Conservation (phyloP, 2,113 vertebrate species). For the Hiodon alosoides region DNA sequence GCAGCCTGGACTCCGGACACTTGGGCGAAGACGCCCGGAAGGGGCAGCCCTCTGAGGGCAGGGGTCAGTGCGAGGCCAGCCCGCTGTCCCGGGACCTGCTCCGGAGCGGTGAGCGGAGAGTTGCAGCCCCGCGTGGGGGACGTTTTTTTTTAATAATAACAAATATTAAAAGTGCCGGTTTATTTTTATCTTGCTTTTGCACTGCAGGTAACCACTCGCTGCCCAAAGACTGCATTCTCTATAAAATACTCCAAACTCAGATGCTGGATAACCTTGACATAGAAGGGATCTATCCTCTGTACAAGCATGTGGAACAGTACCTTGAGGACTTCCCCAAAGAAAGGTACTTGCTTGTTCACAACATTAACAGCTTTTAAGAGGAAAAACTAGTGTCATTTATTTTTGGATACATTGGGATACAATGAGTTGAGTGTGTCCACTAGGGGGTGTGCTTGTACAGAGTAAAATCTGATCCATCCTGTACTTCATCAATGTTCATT, state of each 20-base stretch:
- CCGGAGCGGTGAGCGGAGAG: constrained; percentile 67
- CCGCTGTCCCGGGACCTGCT: constrained; percentile 70
- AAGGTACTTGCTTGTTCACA: constrained; percentile 61
- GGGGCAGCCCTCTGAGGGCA: constrained; percentile 57
- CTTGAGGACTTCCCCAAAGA: constrained; percentile 87
- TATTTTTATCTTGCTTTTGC: constrained; percentile 24
- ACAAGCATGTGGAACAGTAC: constrained; percentile 80
- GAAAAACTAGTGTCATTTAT: not conserved
- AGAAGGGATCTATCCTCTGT: constrained; percentile 87
- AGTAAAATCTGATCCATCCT: not conserved
- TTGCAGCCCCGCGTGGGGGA: too few species aligned
- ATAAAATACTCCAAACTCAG: constrained; percentile 87
- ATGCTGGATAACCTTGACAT: constrained; percentile 93
- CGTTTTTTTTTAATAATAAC: too few species aligned
- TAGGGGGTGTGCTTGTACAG: constrained; percentile 45
- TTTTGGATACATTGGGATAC: constrained; percentile 3
- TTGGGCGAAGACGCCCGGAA: constrained; percentile 53
- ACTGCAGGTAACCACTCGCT: constrained; percentile 66
- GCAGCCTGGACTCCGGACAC: constrained; percentile 64
- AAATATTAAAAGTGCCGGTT: too few species aligned
- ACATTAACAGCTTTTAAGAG: not conserved
- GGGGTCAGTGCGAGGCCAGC: constrained; percentile 83
- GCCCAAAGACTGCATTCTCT: constrained; percentile 81
- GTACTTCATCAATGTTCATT: not conserved
- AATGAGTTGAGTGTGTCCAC: constrained; percentile 35